Base-by-base conservation (phyloP, 2,797 vertebrate genomes). In the Parauchenoglanis ngamensis region DNA sequence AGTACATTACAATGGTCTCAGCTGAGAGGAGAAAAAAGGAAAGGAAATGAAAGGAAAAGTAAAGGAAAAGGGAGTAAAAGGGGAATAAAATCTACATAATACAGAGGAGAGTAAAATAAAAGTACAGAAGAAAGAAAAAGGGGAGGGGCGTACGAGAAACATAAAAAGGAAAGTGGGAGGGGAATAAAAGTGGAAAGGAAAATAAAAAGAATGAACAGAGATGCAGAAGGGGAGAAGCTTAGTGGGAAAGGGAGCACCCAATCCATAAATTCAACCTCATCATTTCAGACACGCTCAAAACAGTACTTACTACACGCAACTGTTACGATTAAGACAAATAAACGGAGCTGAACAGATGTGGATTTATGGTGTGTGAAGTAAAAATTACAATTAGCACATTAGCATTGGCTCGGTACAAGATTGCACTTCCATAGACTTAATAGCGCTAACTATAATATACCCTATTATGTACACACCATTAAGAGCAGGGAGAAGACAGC, bases 1-100 rank as follows among this genome's bases (percentile, higher is more conserved):
- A 77, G 52, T 77, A 83, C 87, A 79, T 87, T 88, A 90, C 78
- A 83, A 49, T 68, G 54, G 83, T 85, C 25, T 63, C 63, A 67
- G 76, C 77, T 79, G 19, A 85, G 67, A 46, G 56, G 65, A 49
- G 46, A 52, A 44, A 12, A 67, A 68, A 77, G 23, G 17, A 31
- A 61, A 40, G 59, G n/a, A 35, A 13, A 40, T 2, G 52, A 19
- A 0, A 31, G 2, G 7, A 7, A 61, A 21, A 31, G 12, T 44
- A 31, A 57, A 52, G 25, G 77, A 52, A 28, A 77, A 28, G 25
- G 23, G 31, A 70, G 31, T 10, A 4, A 44, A 46, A 49, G 23
- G 6, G 73, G 46, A 57, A 7, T 57, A n/a, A 56, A 57, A 23
- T 59, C 1, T 57, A 40, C 35, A 2, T 23, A 79, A 44, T 44